phyloP scores from a whole-genome alignment of 35 echinoderm and acorn worm species.

The Holothuria glaberrima region DNA sequence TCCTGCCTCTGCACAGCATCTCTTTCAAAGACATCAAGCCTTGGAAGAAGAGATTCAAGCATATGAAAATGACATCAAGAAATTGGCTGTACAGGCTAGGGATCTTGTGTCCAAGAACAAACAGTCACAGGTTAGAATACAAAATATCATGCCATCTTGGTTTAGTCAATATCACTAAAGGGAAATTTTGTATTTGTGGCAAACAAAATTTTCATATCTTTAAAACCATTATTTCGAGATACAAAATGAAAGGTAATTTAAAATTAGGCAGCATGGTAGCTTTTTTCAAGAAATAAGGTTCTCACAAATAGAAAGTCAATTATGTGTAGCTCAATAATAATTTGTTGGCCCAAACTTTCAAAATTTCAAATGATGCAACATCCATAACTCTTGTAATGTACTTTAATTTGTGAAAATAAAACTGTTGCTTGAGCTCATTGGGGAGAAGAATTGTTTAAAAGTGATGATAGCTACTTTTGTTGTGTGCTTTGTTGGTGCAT shows the following conservation, averaged over 20 bases:
- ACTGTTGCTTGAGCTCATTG: too few species aligned
- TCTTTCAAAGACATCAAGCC: conserved; percentile 80
- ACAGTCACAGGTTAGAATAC: conserved; percentile 66
- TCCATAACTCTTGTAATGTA: too few species aligned
- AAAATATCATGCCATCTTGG: too few species aligned
- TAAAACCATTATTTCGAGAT: not conserved
- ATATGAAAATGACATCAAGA: conserved; percentile 90
- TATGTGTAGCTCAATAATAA: too few species aligned
- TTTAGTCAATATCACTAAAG: not conserved
- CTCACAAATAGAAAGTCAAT: not conserved
- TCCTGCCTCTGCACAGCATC: conserved; percentile 69
- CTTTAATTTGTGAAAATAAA: too few species aligned
- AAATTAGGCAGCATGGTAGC: not conserved
- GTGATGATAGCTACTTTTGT: not conserved
- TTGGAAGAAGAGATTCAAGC: conserved; percentile 91
- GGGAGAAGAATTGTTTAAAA: too few species aligned
- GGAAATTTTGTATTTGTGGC: not conserved
- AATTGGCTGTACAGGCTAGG: conserved; percentile 74
- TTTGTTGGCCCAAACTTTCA: not conserved
- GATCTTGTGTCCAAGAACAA: conserved; percentile 69
- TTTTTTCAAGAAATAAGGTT: not conserved
- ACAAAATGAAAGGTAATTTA: not conserved
- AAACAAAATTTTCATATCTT: not conserved
- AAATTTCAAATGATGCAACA: not conserved
- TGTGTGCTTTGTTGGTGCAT: not conserved